Percentiles rank a stretch among this genome's conserved stretches.
These are phyloP conservation scores for Anoncus sp. DNA, from an alignment of 2,888 invertebrate species.

Conservation along the genomic window DNA sequence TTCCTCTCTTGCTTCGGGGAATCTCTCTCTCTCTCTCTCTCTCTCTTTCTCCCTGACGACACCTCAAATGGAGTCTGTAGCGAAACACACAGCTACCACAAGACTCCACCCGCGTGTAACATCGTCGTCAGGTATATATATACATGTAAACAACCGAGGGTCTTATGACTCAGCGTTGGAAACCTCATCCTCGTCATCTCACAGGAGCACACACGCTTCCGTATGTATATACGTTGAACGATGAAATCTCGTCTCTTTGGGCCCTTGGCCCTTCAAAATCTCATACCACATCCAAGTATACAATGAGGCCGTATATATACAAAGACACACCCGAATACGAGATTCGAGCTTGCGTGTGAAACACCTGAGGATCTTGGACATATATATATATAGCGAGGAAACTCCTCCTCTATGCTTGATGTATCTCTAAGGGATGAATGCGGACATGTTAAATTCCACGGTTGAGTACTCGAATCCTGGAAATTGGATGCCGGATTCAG, in stretches of 20 bases:
- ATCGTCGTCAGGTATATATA: slow-evolving; percentile 42
- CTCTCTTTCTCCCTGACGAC: slow-evolving; percentile 32
- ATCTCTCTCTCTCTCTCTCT: slow-evolving; percentile 15
- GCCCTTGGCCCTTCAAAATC: too few species aligned
- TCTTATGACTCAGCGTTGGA: slow-evolving; percentile 26
- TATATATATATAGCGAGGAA: slow-evolving; percentile 9
- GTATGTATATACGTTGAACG: not conserved
- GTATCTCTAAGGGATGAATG: slow-evolving; percentile 20
- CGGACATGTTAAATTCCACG: slow-evolving; percentile 53
- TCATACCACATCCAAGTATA: too few species aligned
- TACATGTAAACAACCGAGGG: slow-evolving; percentile 21
- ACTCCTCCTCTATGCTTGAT: slow-evolving; percentile 31
- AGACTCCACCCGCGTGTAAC: slow-evolving; percentile 42
- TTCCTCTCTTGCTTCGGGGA: slow-evolving; percentile 5
- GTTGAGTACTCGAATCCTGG: slow-evolving; percentile 53
- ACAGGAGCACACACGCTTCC: slow-evolving; percentile 19
- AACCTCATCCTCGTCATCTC: slow-evolving; percentile 35
- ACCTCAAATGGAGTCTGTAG: slow-evolving; percentile 37
- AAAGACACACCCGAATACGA: slow-evolving; percentile 10
- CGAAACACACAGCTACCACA: slow-evolving; percentile 27
- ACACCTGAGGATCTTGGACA: not conserved
- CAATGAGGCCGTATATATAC: too few species aligned
- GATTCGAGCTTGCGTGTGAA: not conserved
- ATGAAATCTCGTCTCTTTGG: slow-evolving; percentile 5
- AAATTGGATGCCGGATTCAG: slow-evolving; percentile 48